Conservation (phyloP, 1,140 invertebrate genomes). For the Drosophila kepulauana region DNA sequence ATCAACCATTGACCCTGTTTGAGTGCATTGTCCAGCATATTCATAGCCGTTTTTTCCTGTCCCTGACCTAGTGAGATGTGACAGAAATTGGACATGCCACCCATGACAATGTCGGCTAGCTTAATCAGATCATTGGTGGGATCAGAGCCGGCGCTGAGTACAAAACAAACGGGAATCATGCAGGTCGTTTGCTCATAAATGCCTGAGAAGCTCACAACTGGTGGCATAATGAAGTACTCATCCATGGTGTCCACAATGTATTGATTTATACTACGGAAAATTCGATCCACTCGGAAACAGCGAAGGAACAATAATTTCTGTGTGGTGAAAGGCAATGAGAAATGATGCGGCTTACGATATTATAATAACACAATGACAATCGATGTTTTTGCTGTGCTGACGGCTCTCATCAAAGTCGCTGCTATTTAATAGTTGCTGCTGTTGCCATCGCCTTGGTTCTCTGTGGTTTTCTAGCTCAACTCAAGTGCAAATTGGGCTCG, state of each 20-base stretch:
- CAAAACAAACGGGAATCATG: conserved; percentile 93
- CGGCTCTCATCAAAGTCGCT: conserved; percentile 53
- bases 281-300: conserved; percentile 94
- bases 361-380: conserved; percentile 62
- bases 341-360: conserved; percentile 40
- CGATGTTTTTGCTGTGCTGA: conserved; percentile 33
- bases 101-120: conserved; percentile 90
- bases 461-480: conserved; percentile 55
- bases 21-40: conserved; percentile 90
- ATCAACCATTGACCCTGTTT: conserved; percentile 94
- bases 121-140: conserved; percentile 95
- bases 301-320: conserved; percentile 92
- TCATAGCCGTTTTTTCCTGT: conserved; percentile 92
- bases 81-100: conserved; percentile 90
- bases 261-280: conserved; percentile 92
- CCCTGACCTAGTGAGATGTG: conserved; percentile 95
- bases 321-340: conserved; percentile 73
- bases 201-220: conserved; percentile 91
- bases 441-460: conserved; percentile 26
- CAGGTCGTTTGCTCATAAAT: conserved; percentile 93
- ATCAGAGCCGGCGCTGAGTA: conserved; percentile 94
- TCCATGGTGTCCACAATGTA: conserved; percentile 93
- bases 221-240: conserved; percentile 93
- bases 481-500: conserved; percentile 83
- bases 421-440: conserved; percentile 28